These are phyloP conservation scores for Dicranocentrus wangi DNA, from an alignment of 2,888 invertebrate genomes.

Conservation along the genomic window DNA sequence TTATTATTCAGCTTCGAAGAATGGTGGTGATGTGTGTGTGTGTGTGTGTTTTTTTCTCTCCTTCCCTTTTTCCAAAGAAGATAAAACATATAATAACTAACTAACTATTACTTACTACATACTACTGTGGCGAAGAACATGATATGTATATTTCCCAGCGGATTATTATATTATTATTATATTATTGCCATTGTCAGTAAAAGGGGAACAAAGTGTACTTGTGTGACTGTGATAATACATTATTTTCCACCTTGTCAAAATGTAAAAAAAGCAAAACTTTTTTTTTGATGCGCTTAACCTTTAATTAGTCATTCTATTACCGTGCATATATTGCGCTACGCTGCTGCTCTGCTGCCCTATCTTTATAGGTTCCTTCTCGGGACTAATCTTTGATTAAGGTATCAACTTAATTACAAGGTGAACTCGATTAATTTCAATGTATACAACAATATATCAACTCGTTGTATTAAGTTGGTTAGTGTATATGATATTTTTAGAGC, in stretches of 20 bases:
- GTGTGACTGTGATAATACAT: slow-evolving; percentile 40
- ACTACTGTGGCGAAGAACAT: no score
- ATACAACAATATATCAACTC: no score
- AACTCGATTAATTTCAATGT: slow-evolving; percentile 52
- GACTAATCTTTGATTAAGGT: slow-evolving; percentile 42
- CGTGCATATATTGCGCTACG: neutral
- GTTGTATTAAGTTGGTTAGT: neutral
- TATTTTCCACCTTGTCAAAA: slow-evolving; percentile 50
- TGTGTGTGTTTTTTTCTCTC: slow-evolving; percentile 4
- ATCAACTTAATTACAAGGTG: slow-evolving; percentile 60
- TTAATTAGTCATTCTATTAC: slow-evolving; percentile 47
- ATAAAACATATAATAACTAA: no score
- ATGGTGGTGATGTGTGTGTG: no score
- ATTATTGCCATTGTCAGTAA: no score
- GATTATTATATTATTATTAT: no score
- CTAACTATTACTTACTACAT: no score
- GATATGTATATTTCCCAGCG: no score
- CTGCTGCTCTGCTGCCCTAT: neutral
- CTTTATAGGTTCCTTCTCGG: slow-evolving; percentile 11
- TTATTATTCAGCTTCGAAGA: neutral
- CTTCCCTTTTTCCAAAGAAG: neutral
- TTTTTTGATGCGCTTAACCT: slow-evolving; percentile 52
- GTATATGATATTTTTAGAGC: slow-evolving; percentile 22
- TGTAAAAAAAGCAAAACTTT: slow-evolving; percentile 19
- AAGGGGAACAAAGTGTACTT: no score